Percentiles rank a stretch among this genome's conserved stretches.
Evolutionary conservation across 1,140 invertebrate genomes (phyloP).

Genomic region (Aplysia californica): DNA sequence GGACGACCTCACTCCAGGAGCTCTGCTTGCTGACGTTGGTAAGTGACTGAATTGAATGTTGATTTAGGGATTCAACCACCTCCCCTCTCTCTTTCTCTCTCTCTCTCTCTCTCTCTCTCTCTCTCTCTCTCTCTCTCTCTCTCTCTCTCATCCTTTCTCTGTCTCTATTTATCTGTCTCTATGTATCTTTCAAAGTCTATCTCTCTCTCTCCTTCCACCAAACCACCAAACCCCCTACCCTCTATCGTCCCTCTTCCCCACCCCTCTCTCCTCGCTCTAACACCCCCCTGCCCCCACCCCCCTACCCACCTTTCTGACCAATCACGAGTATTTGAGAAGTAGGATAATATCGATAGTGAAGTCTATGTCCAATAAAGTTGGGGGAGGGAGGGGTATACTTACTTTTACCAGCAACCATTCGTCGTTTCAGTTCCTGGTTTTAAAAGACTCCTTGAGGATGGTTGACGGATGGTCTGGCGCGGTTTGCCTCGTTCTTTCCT

Average conservation of each 20-base stretch:
- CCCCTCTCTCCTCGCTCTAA: not conserved
- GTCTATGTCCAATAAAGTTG: too few species aligned
- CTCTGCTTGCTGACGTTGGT: conserved; percentile 94
- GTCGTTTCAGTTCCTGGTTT: not conserved
- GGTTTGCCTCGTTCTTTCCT: not conserved
- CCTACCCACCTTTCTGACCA: too few species aligned
- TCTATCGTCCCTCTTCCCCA: not conserved
- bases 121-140: not conserved
- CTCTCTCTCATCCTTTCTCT: not conserved
- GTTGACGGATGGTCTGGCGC: not conserved
- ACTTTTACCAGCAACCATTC: not conserved
- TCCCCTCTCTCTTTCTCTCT: not conserved
- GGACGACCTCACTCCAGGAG: conserved; percentile 86
- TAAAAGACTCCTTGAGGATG: too few species aligned
- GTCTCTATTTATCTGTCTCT: not conserved
- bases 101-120: not conserved
- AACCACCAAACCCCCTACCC: not conserved
- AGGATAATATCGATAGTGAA: not conserved
- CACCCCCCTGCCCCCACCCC: too few species aligned
- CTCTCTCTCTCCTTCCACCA: not conserved
- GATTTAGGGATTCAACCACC: not conserved
- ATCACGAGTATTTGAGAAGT: not conserved
- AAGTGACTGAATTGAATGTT: conserved; percentile 53
- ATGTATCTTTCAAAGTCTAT: not conserved
- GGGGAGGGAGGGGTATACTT: too few species aligned